A percentile compares a stretch with the other conserved stretches of the same genome.
phyloP scores from a whole-genome alignment of 2,113 vertebrate genomes.

The Hydropotes inermis region DNA sequence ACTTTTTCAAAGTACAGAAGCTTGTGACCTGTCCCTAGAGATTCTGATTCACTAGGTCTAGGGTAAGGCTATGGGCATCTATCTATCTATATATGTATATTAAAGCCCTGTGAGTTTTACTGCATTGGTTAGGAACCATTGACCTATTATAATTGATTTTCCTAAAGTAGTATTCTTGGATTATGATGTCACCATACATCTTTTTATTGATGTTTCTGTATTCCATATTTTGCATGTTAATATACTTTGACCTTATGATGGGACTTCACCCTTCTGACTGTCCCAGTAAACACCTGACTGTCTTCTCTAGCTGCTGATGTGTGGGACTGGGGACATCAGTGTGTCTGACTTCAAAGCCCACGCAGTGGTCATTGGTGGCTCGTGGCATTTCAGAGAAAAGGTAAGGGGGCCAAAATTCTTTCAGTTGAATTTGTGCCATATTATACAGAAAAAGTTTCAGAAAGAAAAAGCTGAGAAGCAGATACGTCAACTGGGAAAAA shows the following conservation, averaged over 20 bases:
- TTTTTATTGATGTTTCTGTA: slow-evolving; percentile 2
- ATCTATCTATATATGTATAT: rapidly evolving
- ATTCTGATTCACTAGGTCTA: neutral
- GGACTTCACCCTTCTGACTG: neutral
- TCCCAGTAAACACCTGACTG: slow-evolving; percentile 45
- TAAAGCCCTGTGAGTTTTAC: neutral
- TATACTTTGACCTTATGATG: neutral
- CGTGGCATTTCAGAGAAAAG: slow-evolving; percentile 98
- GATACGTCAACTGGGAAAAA: neutral
- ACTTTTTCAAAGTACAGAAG: neutral
- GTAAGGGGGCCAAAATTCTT: slow-evolving; percentile 75
- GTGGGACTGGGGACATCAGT: slow-evolving; percentile 96
- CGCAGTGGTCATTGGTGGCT: slow-evolving; percentile 96
- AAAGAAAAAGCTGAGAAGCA: neutral
- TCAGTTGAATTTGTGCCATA: neutral
- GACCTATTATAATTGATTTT: neutral
- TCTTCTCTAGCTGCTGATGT: slow-evolving; percentile 93
- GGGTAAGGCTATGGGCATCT: neutral
- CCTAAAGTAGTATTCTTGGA: neutral
- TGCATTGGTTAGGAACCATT: neutral
- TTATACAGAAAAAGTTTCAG: neutral
- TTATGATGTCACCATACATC: neutral
- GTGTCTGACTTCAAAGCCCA: slow-evolving; percentile 98
- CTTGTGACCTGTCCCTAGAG: neutral
- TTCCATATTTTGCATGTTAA: neutral